Evolutionary conservation across 2,113 vertebrate species (phyloP).

Genomic region (Bujurquina vittata): DNA sequence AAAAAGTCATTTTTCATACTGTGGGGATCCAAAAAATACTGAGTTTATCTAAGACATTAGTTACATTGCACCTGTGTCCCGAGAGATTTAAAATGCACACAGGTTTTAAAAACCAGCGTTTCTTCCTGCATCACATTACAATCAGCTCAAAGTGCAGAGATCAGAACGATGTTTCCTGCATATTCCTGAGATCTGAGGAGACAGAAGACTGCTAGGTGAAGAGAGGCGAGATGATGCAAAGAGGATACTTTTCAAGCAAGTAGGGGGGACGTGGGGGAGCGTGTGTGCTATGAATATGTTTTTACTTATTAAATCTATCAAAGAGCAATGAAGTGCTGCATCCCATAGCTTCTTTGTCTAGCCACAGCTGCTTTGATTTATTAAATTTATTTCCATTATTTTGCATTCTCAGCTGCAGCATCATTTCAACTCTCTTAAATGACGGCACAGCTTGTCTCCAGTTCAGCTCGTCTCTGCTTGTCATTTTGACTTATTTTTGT

Average conservation of each 20-base stretch:
- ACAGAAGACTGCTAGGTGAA: constrained; percentile 33
- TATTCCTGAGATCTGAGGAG: constrained; percentile 51
- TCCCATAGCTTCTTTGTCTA: constrained; percentile 1
- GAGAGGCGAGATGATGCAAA: constrained; percentile 57
- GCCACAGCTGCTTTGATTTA: constrained; percentile 34
- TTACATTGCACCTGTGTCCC: neutral
- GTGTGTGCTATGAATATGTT: constrained; percentile 24
- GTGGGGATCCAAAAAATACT: neutral
- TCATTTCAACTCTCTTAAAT: constrained; percentile 26
- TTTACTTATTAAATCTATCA: constrained; percentile 42
- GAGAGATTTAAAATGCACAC: constrained; percentile 14
- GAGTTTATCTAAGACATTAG: constrained; percentile 30
- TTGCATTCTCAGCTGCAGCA: neutral
- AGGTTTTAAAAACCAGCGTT: neutral
- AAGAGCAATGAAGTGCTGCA: constrained; percentile 31
- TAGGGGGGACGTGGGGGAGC: neutral
- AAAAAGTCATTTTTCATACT: neutral
- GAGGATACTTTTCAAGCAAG: constrained; percentile 37
- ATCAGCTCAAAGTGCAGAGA: constrained; percentile 40
- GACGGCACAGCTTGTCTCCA: neutral
- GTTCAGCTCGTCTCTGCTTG: constrained; percentile 10
- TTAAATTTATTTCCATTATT: constrained; percentile 22
- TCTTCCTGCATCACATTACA: constrained; percentile 18
- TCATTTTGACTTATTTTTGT: constrained; percentile 38
- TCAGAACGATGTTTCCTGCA: constrained; percentile 20